These are phyloP conservation scores for Bombus pyrosoma DNA, from an alignment of 1,140 invertebrate species.

Conservation along the genomic window DNA sequence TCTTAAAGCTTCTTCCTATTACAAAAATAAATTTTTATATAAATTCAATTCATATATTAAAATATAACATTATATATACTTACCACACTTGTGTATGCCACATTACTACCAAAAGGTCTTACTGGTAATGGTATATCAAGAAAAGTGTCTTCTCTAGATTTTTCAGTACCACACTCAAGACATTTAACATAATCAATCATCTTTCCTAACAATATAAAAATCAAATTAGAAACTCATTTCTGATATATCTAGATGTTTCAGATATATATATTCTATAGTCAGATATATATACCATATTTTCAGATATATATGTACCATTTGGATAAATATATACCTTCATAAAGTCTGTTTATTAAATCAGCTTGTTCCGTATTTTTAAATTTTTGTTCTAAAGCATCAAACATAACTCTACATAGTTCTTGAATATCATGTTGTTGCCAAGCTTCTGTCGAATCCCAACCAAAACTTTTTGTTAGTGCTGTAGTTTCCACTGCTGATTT, in stretches of 20 bases:
- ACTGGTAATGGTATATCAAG: constrained; percentile 95
- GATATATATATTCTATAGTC: background rate
- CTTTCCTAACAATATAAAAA: constrained; percentile 86
- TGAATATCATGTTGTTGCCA: constrained; percentile 98
- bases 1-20: constrained; percentile 90
- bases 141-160: constrained; percentile 92
- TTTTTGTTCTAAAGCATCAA: constrained; percentile 94
- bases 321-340: constrained; percentile 83
- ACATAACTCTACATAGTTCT: constrained; percentile 95
- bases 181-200: constrained; percentile 97
- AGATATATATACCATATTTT: too few species aligned
- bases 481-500: constrained; percentile 92
- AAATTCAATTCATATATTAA: constrained; percentile 9
- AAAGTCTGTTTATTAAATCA: constrained; percentile 91
- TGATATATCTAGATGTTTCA: constrained; percentile 17
- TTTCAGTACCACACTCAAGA: constrained; percentile 93
- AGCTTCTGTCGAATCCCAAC: constrained; percentile 94
- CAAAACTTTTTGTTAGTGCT: constrained; percentile 94
- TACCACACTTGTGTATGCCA: constrained; percentile 92
- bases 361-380: constrained; percentile 93
- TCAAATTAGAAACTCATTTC: constrained; percentile 29
- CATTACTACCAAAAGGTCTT: constrained; percentile 90
- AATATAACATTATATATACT: constrained; percentile 66
- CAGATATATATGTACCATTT: too few species aligned
- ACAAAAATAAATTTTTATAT: constrained; percentile 55